These are phyloP conservation scores for Lycocerus yunnanus DNA, from an alignment of 2,888 invertebrate genomes.

Conservation along the genomic window DNA sequence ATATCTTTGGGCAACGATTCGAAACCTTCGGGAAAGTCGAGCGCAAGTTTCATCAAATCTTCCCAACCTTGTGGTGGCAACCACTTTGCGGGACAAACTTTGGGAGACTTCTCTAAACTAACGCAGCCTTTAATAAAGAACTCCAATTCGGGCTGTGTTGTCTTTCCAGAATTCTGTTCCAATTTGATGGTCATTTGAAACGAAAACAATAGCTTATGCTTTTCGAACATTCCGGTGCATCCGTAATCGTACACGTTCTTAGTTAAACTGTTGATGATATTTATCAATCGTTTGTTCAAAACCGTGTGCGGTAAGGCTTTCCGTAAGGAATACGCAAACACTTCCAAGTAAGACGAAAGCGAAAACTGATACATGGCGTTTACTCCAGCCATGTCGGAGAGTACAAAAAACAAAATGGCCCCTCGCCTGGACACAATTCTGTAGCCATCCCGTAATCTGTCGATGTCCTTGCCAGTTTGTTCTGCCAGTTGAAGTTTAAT, in stretches of 20 bases:
- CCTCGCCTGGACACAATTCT: conserved; percentile 84
- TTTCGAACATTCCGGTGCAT: conserved; percentile 90
- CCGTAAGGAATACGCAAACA: conserved; percentile 79
- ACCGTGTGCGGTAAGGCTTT: conserved; percentile 83
- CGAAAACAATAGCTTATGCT: conserved; percentile 87
- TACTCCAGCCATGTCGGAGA: conserved; percentile 87
- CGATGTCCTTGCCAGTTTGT: conserved; percentile 79
- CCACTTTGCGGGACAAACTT: conserved; percentile 64
- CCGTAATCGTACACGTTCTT: conserved; percentile 90
- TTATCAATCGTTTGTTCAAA: conserved; percentile 72
- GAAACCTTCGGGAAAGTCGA: conserved; percentile 72
- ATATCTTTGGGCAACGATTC: conserved; percentile 58
- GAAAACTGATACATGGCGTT: conserved; percentile 95
- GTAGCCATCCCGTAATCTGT: conserved; percentile 82
- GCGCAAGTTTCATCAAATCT: conserved; percentile 74
- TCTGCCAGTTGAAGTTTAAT: conserved; percentile 78
- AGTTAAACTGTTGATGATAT: conserved; percentile 84
- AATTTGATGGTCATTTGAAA: conserved; percentile 89
- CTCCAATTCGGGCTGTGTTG: conserved; percentile 76
- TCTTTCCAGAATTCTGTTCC: conserved; percentile 68
- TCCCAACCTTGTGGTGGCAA: conserved; percentile 72
- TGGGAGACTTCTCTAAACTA: conserved; percentile 72
- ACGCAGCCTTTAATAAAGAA: conserved; percentile 89
- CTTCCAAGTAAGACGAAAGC: conserved; percentile 80
- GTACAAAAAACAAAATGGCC: conserved; percentile 87